Base-by-base conservation (phyloP, 2,888 invertebrate species). In the Cyclophora albipunctata region DNA sequence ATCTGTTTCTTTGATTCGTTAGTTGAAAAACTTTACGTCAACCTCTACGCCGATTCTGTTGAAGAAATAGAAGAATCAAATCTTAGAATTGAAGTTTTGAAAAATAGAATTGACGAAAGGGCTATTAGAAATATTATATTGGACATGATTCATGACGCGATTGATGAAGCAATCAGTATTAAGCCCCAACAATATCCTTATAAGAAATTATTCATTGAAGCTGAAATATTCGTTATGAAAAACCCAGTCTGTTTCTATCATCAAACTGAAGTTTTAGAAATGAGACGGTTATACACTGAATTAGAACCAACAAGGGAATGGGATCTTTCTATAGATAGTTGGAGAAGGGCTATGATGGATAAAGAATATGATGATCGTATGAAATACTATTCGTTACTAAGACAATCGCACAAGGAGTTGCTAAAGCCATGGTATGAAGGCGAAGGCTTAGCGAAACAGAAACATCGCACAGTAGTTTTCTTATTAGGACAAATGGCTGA, bases 231-330 rank as follows among this genome's bases (percentile, higher is more conserved):
- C 67, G 57, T 77, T 3, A 74, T 85, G 78, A 86, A 80, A 55
- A 88, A 88, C 60, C 82, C 84, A 2, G 75, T 84, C 37, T 85
- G 82, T 48, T 87, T 70, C 52, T 88, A 87, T 56, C 86, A 86
- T 55, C 87, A 88, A 59, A 81, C 85, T 5, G 82, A 84, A 60
- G 81, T 88, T 0, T 52, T 55, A 35, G 75, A 73, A 60, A 71
- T 88, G 73, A 78, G 72, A 47, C 67, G 70, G 3, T 40, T 68
- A 3, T 87, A 77, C 46, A 56, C 54, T 5, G 79, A 84, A 62
- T 80, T 88, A 78, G 55, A 46, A 3, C 63, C 67, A 1, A 61
- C 54, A 1, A 50, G 69, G 42, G 4, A 46, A 6, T 88, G 88
- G 88, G 79, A 87, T 51, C 59, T 87, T 4, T 81, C 84, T 0